Evolutionary conservation across 2,888 invertebrate genomes (phyloP), one percentile per base, ranked within the genome.

Genomic region (Labia minor): DNA sequence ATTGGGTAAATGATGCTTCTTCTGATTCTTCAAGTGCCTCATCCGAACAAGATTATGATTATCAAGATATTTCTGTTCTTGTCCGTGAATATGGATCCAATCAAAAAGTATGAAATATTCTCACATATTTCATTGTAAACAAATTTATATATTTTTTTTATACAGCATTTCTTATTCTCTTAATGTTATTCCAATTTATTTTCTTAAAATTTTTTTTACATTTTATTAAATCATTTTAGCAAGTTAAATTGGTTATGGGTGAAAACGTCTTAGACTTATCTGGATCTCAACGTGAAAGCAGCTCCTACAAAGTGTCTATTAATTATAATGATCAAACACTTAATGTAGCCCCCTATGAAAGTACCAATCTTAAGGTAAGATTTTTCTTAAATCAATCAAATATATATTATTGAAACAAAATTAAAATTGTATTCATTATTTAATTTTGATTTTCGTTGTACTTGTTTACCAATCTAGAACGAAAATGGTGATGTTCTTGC

Each of bases 401-500:
- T n/a, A n/a, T n/a, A n/a, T n/a, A n/a, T n/a, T n/a, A n/a, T n/a
- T n/a, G n/a, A n/a, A n/a, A n/a, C n/a, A n/a, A n/a, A n/a, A n/a
- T n/a, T n/a, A n/a, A n/a, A n/a, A n/a, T n/a, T n/a, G n/a, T n/a
- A n/a, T n/a, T n/a, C n/a, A n/a, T n/a, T n/a, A n/a, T n/a, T n/a
- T n/a, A n/a, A n/a, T n/a, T n/a, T n/a, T n/a, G n/a, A n/a, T n/a
- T n/a, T n/a, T n/a, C n/a, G n/a, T n/a, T n/a, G n/a, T n/a, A n/a
- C 64, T 21, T 63, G 67, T 64, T 67, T 66, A 19, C 66, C 65
- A 65, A 37, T 49, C 8, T 69, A 70, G 37, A 69, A 69, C 63
- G 72, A 74, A 19, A 71, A 73, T 69, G 75, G 77, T 70, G 76
- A 78, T 66, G 76, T 79, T 63, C 75, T 76, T 62, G 73, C 83